phyloP scores from a whole-genome alignment of 1,140 invertebrate genomes.

The Diorhabda carinulata region DNA sequence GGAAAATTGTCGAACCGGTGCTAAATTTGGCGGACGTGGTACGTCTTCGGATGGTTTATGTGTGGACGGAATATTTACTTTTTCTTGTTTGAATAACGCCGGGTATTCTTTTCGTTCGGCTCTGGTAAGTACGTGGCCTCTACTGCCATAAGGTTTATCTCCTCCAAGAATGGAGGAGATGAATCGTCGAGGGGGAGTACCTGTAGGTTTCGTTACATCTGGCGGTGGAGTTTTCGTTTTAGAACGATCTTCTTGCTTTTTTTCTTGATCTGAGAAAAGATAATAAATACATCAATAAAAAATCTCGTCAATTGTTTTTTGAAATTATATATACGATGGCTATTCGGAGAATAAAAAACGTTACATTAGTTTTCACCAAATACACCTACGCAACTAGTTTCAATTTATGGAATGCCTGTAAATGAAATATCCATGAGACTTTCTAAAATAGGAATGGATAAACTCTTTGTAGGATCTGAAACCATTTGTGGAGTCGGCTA shows the following conservation, averaged over 20 bases:
- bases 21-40: conserved; percentile 51
- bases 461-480: too few relatives aligned
- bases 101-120: conserved; percentile 77
- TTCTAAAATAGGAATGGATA: too few relatives aligned
- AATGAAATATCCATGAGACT: too few relatives aligned
- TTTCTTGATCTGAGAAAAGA: conserved; percentile 37
- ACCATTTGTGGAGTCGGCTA: too few relatives aligned
- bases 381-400: too few relatives aligned
- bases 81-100: conserved; percentile 50
- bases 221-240: conserved; percentile 27
- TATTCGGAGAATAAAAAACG: too few relatives aligned
- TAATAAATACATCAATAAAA: neutral
- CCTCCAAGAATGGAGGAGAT: conserved; percentile 73
- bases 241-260: conserved; percentile 28
- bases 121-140: conserved; percentile 68
- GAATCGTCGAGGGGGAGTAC: conserved; percentile 59
- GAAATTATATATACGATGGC: too few relatives aligned
- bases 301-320: too few relatives aligned
- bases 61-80: conserved; percentile 52
- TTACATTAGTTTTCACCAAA: too few relatives aligned
- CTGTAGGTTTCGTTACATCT: conserved; percentile 32
- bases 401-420: too few relatives aligned
- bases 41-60: conserved; percentile 54
- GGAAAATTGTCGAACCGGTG: conserved; percentile 59
- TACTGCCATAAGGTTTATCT: conserved; percentile 69